phyloP scores from a whole-genome alignment of 2,113 vertebrate species.

The Pseudois nayaur region DNA sequence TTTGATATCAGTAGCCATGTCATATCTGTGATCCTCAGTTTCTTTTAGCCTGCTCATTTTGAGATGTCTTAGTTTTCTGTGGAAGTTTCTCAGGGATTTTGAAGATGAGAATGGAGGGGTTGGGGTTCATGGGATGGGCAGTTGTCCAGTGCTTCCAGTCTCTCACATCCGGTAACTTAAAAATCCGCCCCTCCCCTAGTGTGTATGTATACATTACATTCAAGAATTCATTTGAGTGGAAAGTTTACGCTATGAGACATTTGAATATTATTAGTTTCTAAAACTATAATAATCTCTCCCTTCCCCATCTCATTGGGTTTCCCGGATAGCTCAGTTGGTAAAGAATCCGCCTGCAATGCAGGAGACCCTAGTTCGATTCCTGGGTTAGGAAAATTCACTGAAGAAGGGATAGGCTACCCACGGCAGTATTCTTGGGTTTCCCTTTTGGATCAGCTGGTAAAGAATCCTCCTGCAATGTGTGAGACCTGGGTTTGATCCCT shows the following conservation, averaged over 20 bases:
- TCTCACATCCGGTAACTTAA: neutral
- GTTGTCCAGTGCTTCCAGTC: neutral
- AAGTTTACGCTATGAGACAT: neutral
- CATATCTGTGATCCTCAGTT: neutral
- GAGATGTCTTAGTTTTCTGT: neutral
- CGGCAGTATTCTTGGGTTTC: neutral
- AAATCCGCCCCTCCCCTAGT: neutral
- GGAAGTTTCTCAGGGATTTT: neutral
- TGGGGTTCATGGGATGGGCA: neutral
- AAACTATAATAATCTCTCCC: neutral
- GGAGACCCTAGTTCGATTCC: neutral
- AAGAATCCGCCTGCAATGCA: neutral
- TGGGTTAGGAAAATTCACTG: neutral
- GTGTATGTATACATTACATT: neutral
- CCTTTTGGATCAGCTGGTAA: neutral
- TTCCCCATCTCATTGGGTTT: neutral
- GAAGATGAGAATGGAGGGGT: neutral
- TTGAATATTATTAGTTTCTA: neutral
- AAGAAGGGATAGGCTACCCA: neutral
- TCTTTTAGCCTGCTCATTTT: neutral
- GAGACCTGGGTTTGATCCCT: neutral
- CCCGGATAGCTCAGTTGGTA: neutral
- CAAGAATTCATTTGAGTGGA: neutral
- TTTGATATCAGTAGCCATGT: neutral
- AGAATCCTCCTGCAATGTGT: neutral